Evolutionary conservation across 2,888 invertebrate genomes (phyloP).

Genomic region (Lasioglossum vierecki): DNA sequence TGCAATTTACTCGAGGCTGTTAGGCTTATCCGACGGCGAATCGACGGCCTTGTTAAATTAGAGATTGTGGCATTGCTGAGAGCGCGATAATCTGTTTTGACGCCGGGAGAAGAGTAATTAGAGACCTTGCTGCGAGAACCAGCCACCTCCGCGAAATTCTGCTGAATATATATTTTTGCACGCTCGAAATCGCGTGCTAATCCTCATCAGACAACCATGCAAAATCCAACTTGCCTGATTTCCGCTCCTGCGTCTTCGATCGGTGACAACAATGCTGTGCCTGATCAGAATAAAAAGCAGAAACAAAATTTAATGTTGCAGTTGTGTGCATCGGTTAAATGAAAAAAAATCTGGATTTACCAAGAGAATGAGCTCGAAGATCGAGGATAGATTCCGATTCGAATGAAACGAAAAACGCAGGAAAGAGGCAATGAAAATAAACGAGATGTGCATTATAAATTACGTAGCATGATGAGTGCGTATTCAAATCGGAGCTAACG

Average conservation of each 20-base stretch:
- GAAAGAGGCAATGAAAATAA: background rate
- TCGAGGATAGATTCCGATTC: background rate
- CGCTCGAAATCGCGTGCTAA: background rate
- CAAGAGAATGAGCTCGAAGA: background rate
- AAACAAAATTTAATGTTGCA: background rate
- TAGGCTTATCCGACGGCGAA: background rate
- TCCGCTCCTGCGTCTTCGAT: background rate
- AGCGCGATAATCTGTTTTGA: slow-evolving; percentile 1
- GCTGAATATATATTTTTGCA: background rate
- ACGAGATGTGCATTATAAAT: background rate
- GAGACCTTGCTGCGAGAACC: background rate
- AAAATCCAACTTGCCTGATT: background rate
- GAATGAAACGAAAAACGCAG: background rate
- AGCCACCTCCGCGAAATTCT: background rate
- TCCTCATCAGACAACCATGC: fast-evolving
- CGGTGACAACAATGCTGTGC: background rate
- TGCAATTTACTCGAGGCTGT: background rate
- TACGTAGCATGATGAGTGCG: background rate
- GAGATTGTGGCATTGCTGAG: background rate
- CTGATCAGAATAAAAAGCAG: background rate
- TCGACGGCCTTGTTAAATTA: slow-evolving; percentile 7
- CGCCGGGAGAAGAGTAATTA: background rate
- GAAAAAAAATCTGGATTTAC: too few species aligned
- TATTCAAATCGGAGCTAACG: background rate
- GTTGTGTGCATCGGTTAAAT: too few species aligned